Conservation (phyloP, 2,888 invertebrate species). For the Lochmaea capreae region DNA sequence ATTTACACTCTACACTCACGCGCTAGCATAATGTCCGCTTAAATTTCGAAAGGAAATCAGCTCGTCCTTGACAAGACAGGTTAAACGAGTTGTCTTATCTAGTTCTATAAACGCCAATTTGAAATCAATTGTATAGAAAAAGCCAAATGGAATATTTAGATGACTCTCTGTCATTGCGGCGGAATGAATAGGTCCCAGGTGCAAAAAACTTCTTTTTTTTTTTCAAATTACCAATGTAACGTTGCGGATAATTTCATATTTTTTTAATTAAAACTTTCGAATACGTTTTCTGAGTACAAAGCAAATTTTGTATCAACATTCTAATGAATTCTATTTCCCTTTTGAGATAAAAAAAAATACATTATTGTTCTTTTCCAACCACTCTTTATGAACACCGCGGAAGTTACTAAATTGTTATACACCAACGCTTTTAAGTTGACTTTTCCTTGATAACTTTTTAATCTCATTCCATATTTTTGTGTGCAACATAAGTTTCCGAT, state of each 20-base stretch:
- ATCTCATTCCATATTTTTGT: not conserved
- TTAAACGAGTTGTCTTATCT: slow-evolving; percentile 7
- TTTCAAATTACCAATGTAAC: not conserved
- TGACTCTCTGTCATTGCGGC: not conserved
- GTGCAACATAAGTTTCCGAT: not conserved
- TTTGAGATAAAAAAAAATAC: not conserved
- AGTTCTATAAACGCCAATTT: slow-evolving; percentile 3
- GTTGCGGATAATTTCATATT: slow-evolving; percentile 1
- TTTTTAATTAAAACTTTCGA: not conserved
- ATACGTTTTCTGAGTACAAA: not conserved
- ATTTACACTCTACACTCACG: not conserved
- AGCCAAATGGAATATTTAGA: not conserved
- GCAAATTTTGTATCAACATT: slow-evolving; percentile 1
- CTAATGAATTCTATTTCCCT: not conserved
- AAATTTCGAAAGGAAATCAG: not conserved
- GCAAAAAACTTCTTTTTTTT: not conserved
- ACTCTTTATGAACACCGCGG: not conserved
- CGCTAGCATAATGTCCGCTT: slow-evolving; percentile 6
- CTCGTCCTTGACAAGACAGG: not conserved
- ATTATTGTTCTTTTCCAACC: not conserved
- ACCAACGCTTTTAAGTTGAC: too few species aligned
- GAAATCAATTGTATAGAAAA: not conserved
- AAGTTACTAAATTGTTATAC: not conserved
- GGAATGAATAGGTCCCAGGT: not conserved
- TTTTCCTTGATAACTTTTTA: too few species aligned